Evolutionary conservation across 2,797 vertebrate species (phyloP).

Genomic region (Oryzias sinensis): DNA sequence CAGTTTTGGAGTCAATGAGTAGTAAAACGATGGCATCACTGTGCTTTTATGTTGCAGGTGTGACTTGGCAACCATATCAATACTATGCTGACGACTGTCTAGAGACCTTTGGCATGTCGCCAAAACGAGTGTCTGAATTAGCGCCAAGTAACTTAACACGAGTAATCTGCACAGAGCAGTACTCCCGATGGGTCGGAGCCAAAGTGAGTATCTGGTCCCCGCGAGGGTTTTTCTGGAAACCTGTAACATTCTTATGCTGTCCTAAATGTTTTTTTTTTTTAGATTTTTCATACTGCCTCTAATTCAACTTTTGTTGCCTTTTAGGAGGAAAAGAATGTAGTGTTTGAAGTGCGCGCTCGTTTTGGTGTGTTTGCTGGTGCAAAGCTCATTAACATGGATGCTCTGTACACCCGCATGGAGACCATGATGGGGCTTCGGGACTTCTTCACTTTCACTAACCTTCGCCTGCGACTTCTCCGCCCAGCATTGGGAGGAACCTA

Average conservation of each 20-base stretch:
- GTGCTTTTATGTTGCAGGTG: conserved; percentile 45
- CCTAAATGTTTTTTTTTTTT: too few species aligned
- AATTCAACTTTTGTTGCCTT: conserved; percentile 2
- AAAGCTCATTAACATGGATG: conserved; percentile 90
- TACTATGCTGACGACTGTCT: conserved; percentile 95
- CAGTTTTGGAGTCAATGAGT: too few species aligned
- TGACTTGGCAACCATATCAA: conserved; percentile 93
- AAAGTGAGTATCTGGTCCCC: conserved; percentile 66
- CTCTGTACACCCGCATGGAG: conserved; percentile 93
- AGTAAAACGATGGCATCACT: too few species aligned
- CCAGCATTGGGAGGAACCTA: conserved; percentile 93
- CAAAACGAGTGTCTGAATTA: conserved; percentile 89
- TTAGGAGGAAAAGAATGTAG: conserved; percentile 88
- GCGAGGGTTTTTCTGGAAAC: background rate
- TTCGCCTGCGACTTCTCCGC: conserved; percentile 88
- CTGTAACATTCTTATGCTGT: background rate
- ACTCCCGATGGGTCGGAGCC: conserved; percentile 88
- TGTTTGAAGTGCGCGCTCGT: conserved; percentile 93
- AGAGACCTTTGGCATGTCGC: conserved; percentile 91
- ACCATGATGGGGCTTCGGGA: conserved; percentile 93
- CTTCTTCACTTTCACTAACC: conserved; percentile 96
- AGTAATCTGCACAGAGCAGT: conserved; percentile 97
- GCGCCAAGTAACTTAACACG: conserved; percentile 87
- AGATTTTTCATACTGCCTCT: too few species aligned
- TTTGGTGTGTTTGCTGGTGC: conserved; percentile 93